Evolutionary conservation across 1,140 invertebrate genomes (phyloP).

Genomic region (Orchesella cincta): DNA sequence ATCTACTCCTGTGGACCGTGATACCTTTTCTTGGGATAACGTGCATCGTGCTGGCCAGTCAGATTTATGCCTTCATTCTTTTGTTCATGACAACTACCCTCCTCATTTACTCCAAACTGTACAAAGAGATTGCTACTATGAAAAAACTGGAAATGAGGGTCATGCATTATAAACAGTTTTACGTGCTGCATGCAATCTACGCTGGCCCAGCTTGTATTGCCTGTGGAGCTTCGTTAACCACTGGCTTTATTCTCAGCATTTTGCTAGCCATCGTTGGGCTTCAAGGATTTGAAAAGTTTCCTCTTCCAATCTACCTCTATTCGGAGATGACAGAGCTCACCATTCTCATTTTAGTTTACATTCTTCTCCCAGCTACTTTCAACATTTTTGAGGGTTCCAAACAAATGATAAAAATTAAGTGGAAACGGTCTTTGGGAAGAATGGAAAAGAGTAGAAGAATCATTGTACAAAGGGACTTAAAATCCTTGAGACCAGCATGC

Average conservation of each 20-base stretch:
- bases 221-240: neutral
- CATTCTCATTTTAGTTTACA: neutral
- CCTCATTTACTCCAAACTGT: neutral
- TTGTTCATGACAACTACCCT: slow-evolving; percentile 1
- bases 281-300: neutral
- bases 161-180: neutral
- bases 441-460: neutral
- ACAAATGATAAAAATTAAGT: neutral
- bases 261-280: neutral
- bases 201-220: neutral
- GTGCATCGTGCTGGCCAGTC: neutral
- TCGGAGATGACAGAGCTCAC: neutral
- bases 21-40: neutral
- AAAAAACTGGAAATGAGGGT: neutral
- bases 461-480: neutral
- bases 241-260: neutral
- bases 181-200: neutral
- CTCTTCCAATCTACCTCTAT: neutral
- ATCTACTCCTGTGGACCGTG: neutral
- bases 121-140: neutral
- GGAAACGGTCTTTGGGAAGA: neutral
- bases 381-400: neutral
- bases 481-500: neutral
- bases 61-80: neutral
- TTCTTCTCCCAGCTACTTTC: neutral